phyloP scores from a whole-genome alignment of 2,888 invertebrate genomes.

The Stenurella melanura region DNA sequence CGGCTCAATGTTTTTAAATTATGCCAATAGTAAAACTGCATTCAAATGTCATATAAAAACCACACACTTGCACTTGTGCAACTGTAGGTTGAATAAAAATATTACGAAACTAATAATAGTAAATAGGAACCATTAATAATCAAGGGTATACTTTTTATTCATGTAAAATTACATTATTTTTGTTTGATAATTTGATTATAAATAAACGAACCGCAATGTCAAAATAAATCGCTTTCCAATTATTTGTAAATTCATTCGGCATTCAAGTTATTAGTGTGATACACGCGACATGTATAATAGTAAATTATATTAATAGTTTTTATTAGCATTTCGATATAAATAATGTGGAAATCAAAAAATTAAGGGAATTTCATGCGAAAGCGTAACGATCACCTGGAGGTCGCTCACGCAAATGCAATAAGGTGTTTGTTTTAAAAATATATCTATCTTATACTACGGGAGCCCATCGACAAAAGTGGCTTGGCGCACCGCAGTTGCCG shows the following conservation, averaged over 20 bases:
- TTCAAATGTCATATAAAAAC: no score
- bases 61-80: no score
- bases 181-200: not conserved
- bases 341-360: not conserved
- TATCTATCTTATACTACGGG: no score
- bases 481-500: no score
- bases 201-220: not conserved
- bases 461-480: no score
- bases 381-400: not conserved
- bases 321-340: not conserved
- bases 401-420: not conserved
- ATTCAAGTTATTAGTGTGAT: not conserved
- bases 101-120: no score
- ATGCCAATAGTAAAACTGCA: no score
- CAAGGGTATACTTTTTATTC: not conserved
- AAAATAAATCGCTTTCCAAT: not conserved
- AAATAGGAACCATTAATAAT: not conserved
- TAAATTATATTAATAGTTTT: conserved; percentile 3
- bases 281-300: not conserved
- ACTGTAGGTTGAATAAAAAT: no score
- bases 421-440: no score
- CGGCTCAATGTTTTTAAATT: no score
- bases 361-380: conserved; percentile 1
- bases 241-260: not conserved
- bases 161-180: not conserved